A percentile compares a stretch with the other conserved stretches of the same genome.
These are phyloP conservation scores for Mystacides longicornis DNA, from an alignment of 2,888 invertebrate species.

Conservation along the genomic window DNA sequence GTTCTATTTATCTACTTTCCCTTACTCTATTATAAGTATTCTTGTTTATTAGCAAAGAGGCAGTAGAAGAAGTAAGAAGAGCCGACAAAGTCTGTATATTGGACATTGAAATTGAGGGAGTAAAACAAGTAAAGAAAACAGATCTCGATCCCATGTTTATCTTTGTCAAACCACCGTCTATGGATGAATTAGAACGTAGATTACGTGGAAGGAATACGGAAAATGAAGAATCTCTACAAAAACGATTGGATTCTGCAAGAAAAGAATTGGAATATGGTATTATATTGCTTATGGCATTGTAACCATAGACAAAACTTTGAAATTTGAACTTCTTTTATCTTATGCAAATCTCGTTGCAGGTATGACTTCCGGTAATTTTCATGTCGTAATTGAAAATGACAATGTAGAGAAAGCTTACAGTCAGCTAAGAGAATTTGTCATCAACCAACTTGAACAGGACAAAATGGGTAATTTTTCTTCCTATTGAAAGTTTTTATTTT, in stretches of 20 bases:
- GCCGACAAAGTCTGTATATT: conserved; percentile 85
- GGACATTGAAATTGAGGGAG: conserved; percentile 94
- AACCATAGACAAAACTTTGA: no score
- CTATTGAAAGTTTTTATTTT: background rate
- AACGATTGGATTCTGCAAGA: conserved; percentile 69
- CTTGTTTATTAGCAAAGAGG: conserved; percentile 60
- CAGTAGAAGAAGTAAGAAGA: conserved; percentile 72
- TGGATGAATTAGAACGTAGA: conserved; percentile 67
- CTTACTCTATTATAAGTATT: background rate
- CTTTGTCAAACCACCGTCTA: conserved; percentile 88
- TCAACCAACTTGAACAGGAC: conserved; percentile 53
- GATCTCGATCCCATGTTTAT: conserved; percentile 77
- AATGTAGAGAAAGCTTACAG: conserved; percentile 72
- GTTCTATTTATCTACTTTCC: background rate
- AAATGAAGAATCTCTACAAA: conserved; percentile 74
- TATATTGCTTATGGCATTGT: conserved; percentile 11
- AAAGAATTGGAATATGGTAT: conserved; percentile 79
- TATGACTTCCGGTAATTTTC: conserved; percentile 67
- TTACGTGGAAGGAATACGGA: conserved; percentile 80
- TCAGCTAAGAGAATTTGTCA: conserved; percentile 62
- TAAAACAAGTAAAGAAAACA: conserved; percentile 77
- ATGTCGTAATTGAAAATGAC: conserved; percentile 76
- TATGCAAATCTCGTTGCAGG: conserved; percentile 34
- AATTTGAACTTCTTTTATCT: no score
- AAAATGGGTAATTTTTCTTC: conserved; percentile 38